A percentile compares a stretch with the other conserved stretches of the same genome.
phyloP scores from a whole-genome alignment of 2,888 invertebrate species.

The Helicoverpa assulta region DNA sequence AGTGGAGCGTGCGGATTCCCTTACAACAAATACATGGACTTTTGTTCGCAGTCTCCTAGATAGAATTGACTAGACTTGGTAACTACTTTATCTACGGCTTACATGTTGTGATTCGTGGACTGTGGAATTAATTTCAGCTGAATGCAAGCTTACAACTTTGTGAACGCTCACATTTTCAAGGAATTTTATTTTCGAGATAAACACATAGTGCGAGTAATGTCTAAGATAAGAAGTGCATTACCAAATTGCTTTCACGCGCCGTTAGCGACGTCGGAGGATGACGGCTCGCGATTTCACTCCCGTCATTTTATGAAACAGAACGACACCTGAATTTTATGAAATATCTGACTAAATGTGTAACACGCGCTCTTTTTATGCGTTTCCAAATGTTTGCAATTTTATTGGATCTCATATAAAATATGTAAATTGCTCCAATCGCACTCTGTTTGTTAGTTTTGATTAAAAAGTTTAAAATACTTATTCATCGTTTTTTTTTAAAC shows the following conservation, averaged over 20 bases:
- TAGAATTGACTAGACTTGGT: conserved; percentile 39
- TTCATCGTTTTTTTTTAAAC: conserved; percentile 12
- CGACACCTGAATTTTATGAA: conserved; percentile 35
- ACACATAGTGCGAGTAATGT: conserved; percentile 29
- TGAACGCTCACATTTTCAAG: conserved; percentile 8
- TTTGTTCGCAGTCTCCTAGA: conserved; percentile 53
- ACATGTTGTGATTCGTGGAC: conserved; percentile 33
- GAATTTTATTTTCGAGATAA: conserved; percentile 17
- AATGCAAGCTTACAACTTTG: conserved; percentile 25
- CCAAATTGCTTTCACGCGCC: conserved; percentile 81
- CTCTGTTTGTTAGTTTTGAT: conserved; percentile 27
- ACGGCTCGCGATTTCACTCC: conserved; percentile 55
- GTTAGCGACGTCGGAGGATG: conserved; percentile 70
- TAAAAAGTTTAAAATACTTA: conserved; percentile 6
- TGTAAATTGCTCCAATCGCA: conserved; percentile 35
- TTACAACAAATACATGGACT: conserved; percentile 55
- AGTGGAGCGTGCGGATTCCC: conserved; percentile 50
- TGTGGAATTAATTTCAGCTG: conserved; percentile 36
- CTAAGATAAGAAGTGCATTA: conserved; percentile 82
- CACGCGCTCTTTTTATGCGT: conserved; percentile 34
- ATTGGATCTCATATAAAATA: conserved; percentile 37
- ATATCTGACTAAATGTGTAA: conserved; percentile 32
- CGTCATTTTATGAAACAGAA: conserved; percentile 36
- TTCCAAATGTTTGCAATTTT: conserved; percentile 35
- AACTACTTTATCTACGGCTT: conserved; percentile 36